These are phyloP conservation scores for Megaceryle maxima DNA, from an alignment of 2,113 vertebrate genomes.

Conservation along the genomic window DNA sequence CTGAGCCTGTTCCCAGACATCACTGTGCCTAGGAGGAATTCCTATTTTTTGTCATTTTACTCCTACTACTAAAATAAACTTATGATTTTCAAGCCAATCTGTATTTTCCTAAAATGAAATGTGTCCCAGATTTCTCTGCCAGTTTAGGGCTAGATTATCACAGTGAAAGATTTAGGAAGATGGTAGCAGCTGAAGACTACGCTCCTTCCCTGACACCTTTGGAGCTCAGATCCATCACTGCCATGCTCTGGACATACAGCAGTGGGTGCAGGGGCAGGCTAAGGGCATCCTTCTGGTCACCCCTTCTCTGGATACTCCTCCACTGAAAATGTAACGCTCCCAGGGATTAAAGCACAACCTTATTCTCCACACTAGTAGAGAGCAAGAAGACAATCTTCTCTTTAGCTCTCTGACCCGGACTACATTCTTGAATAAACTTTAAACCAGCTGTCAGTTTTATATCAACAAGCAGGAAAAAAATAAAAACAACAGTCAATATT, in stretches of 20 bases:
- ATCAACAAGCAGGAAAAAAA: not conserved
- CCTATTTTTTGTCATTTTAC: not conserved
- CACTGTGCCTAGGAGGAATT: not conserved
- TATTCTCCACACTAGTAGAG: not conserved
- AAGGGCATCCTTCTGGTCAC: not conserved
- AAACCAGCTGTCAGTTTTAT: not conserved
- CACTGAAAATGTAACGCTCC: not conserved
- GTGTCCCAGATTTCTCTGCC: not conserved
- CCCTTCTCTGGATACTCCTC: accelerated
- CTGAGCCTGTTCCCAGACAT: not conserved
- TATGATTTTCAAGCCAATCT: not conserved
- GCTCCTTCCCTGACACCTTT: not conserved
- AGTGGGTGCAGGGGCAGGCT: not conserved
- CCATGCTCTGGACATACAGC: not conserved
- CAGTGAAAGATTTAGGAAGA: not conserved
- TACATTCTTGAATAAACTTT: not conserved
- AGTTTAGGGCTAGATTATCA: not conserved
- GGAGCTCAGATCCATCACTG: not conserved
- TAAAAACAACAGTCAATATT: not conserved
- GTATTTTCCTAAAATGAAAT: not conserved
- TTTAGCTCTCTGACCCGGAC: not conserved
- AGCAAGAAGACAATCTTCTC: not conserved
- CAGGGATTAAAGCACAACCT: not conserved
- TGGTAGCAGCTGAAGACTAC: accelerated
- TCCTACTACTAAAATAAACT: not conserved